Evolutionary conservation across 2,888 invertebrate species (phyloP).

Genomic region (Omphaloscelis lunosa): DNA sequence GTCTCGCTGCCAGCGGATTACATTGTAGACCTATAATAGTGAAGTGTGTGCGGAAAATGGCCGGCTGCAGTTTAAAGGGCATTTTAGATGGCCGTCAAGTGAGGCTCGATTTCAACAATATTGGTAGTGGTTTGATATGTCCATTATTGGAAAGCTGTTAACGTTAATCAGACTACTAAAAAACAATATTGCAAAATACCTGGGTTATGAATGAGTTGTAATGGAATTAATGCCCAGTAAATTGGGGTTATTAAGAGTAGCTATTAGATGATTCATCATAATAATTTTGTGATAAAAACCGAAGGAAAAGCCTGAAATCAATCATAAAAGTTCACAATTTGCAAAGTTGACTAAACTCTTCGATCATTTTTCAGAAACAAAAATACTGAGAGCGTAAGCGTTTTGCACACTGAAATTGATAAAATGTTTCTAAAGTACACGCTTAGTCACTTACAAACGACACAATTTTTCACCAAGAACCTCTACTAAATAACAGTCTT

Average conservation of each 20-base stretch:
- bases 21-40: constrained; percentile 59
- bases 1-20: constrained; percentile 69
- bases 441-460: constrained; percentile 12
- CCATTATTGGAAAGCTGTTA: not conserved
- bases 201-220: not conserved
- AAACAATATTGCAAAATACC: not conserved
- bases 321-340: constrained; percentile 43
- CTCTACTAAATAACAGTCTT: not conserved
- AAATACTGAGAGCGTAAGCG: constrained; percentile 13
- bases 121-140: constrained; percentile 21
- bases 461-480: not conserved
- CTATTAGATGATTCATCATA: constrained; percentile 18
- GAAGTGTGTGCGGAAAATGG: constrained; percentile 57
- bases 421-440: not conserved
- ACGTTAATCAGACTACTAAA: not conserved
- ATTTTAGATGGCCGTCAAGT: constrained; percentile 53
- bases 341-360: constrained; percentile 37
- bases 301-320: constrained; percentile 35
- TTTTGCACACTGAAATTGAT: constrained; percentile 8
- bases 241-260: not conserved
- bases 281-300: constrained; percentile 14
- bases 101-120: constrained; percentile 43
- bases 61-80: constrained; percentile 48
- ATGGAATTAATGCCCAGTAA: not conserved
- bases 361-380: constrained; percentile 33